Evolutionary conservation across 2,888 invertebrate species (phyloP), one percentile per base, ranked within the genome.

Genomic region (Drosophila maculinotata): DNA sequence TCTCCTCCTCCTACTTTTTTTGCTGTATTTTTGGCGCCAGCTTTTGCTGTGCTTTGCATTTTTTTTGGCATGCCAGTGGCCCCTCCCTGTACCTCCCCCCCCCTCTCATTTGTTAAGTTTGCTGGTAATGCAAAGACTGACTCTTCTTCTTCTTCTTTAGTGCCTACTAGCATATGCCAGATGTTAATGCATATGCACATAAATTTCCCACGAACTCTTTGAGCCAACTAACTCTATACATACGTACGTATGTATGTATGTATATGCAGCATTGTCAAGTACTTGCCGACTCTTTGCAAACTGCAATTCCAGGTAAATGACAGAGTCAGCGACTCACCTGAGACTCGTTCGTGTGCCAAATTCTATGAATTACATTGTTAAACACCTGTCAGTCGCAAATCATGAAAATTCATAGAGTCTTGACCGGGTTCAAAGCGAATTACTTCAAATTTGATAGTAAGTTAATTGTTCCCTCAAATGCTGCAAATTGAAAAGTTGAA

Each of bases 161-260:
- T 42, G 35, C 12, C 39, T 12, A 26, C 39, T n/a, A n/a, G n/a
- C 25, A 62, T 42, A 57, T 69, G 69, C 64, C 84, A 80, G 59
- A 72, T 79, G 81, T 67, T 78, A 84, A 84, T 79, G 85, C 79
- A 79, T 79, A 84, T 84, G 79, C 79, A 67, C 86, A 79, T 85
- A 79, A 84, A 79, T 79, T 79, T 57, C 42, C 48, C 23, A 36
- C 31, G 36, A 35, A 59, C 54, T 48, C 31, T 30, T 23, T 12
- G 10, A 14, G 36, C 7, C 23, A 58, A 58, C 58, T 36, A 57
- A 33, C 31, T 17, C 58, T 14, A 57, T 39, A n/a, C n/a, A n/a
- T n/a, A n/a, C n/a, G n/a, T n/a, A n/a, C n/a, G n/a, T n/a, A n/a
- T n/a, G n/a, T n/a, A n/a, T n/a, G n/a, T n/a, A n/a, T n/a, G n/a